phyloP scores from a whole-genome alignment of 2,888 invertebrate species.

The Pseudeuparius sepicola region DNA sequence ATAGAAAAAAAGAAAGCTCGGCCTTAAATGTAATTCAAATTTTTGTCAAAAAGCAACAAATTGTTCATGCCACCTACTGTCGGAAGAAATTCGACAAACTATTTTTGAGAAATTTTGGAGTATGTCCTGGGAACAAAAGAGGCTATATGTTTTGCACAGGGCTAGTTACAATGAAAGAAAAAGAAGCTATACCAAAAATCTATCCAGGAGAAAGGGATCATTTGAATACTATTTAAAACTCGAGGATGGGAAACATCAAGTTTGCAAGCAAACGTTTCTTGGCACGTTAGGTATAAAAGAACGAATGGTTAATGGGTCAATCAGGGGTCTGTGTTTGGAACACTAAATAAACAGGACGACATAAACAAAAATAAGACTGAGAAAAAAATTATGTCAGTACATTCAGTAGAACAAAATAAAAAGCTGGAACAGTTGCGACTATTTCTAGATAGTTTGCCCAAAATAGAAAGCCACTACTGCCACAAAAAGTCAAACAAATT shows the following conservation, averaged over 20 bases:
- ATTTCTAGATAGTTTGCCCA: not conserved
- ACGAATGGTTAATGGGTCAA: conserved; percentile 4
- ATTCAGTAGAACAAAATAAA: no score
- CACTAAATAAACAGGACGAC: no score
- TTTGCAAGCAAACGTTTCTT: conserved; percentile 2
- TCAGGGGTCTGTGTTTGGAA: not conserved
- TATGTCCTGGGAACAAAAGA: conserved; percentile 4
- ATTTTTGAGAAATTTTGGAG: conserved; percentile 2
- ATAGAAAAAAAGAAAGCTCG: conserved; percentile 12
- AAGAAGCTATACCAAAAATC: not conserved
- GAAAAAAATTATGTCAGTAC: no score
- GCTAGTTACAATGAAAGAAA: not conserved
- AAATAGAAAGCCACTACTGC: conserved; percentile 7
- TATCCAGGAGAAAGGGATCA: no score
- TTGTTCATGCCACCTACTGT: conserved; percentile 3
- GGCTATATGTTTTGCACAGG: not conserved
- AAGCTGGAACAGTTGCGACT: not conserved
- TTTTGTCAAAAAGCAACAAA: conserved; percentile 15
- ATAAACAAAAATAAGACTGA: no score
- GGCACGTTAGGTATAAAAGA: conserved; percentile 1
- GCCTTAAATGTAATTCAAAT: conserved; percentile 14
- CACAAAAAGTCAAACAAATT: conserved; percentile 2
- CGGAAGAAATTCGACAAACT: not conserved
- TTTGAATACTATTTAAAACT: no score
- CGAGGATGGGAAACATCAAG: conserved; percentile 2